Percentiles rank a stretch among this genome's conserved stretches.
Evolutionary conservation across 2,797 vertebrate genomes (phyloP).

Genomic region (Falco columbarius): DNA sequence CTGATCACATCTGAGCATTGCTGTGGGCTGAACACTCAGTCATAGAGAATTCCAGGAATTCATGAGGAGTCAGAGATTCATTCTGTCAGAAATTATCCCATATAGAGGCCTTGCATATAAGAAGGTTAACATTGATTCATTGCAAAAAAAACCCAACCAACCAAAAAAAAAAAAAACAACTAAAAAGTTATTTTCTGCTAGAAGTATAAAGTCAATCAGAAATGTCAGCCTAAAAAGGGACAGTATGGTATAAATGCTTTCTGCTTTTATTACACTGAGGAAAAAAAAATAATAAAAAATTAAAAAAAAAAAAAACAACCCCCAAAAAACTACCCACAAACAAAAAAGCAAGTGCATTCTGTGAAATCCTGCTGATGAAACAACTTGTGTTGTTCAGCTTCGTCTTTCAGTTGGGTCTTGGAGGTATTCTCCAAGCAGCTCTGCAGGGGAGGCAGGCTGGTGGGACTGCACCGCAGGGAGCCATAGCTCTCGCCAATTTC

Average conservation of each 20-base stretch:
- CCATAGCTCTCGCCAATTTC: background rate
- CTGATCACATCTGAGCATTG: background rate
- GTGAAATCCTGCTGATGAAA: background rate
- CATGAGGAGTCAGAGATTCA: background rate
- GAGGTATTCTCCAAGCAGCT: background rate
- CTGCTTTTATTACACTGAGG: background rate
- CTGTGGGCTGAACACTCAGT: background rate
- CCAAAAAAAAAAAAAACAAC: too few relatives aligned
- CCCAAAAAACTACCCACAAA: background rate
- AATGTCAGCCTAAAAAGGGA: background rate
- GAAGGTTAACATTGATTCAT: background rate
- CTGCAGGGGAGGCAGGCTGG: background rate
- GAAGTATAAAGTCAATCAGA: background rate
- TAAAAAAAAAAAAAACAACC: background rate
- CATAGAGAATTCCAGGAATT: background rate
- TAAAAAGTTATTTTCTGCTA: background rate
- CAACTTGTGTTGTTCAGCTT: background rate
- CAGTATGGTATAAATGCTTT: background rate
- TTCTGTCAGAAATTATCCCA: background rate
- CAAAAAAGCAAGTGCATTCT: fast-evolving
- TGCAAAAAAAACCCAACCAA: background rate
- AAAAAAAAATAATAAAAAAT: background rate
- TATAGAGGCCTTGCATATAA: background rate
- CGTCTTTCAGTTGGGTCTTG: background rate
- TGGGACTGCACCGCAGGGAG: background rate